Percentiles rank a stretch among this genome's conserved stretches.
Evolutionary conservation across 2,797 vertebrate genomes (phyloP).

Genomic region (Enteromius argenteus): DNA sequence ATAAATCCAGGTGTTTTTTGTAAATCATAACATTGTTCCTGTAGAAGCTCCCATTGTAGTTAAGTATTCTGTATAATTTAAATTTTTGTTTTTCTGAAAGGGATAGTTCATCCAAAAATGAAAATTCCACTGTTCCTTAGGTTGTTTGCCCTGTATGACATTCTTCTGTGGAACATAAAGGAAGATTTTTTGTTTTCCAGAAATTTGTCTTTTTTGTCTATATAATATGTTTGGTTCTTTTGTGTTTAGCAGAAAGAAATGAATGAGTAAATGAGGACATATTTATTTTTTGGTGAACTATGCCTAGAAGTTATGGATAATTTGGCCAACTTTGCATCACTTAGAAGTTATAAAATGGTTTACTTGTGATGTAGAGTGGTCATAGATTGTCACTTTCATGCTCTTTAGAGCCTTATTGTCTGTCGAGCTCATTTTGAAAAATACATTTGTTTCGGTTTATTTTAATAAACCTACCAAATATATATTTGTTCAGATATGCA

Average conservation of each 20-base stretch:
- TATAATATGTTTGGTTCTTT: background rate
- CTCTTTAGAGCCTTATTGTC: background rate
- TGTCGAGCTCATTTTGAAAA: background rate
- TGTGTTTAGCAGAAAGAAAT: slow-evolving; percentile 3
- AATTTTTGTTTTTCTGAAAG: background rate
- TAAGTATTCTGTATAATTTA: background rate
- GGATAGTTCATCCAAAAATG: background rate
- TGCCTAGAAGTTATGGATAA: background rate
- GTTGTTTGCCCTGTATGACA: background rate
- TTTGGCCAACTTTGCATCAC: background rate
- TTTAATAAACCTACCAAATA: background rate
- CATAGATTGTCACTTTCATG: background rate
- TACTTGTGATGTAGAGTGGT: background rate
- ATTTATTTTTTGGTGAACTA: too few relatives aligned
- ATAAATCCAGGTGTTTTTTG: background rate
- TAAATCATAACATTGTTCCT: background rate
- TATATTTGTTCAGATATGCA: background rate
- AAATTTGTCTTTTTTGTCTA: background rate
- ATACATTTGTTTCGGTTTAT: background rate
- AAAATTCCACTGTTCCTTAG: background rate
- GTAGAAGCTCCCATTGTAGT: background rate
- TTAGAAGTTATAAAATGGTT: background rate
- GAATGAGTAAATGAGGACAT: background rate
- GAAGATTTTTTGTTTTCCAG: too few relatives aligned
- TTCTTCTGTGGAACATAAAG: slow-evolving; percentile 14